Conservation (phyloP, 2,888 invertebrate species). For the Pammene aurita region DNA sequence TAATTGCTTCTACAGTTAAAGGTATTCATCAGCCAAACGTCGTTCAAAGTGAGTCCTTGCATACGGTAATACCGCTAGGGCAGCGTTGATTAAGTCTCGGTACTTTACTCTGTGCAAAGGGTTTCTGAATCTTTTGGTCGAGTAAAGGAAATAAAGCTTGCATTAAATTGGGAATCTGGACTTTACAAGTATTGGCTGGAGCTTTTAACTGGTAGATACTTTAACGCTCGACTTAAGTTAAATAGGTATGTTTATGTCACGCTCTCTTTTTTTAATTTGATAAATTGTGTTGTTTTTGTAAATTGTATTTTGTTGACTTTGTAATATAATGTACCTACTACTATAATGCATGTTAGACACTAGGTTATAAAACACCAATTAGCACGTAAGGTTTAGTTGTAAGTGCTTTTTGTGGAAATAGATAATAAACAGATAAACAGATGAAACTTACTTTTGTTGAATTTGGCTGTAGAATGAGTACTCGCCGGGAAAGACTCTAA, state of each 20-base stretch:
- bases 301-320: too few relatives aligned
- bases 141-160: neutral
- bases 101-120: neutral
- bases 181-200: neutral
- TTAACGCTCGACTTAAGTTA: neutral
- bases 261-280: neutral
- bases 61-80: slow-evolving; percentile 17
- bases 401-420: too few relatives aligned
- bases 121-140: neutral
- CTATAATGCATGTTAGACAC: too few relatives aligned
- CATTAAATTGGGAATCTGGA: neutral
- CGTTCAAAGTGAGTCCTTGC: neutral
- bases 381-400: too few relatives aligned
- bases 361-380: too few relatives aligned
- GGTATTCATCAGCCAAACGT: neutral
- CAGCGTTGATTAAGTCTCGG: slow-evolving; percentile 14
- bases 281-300: too few relatives aligned
- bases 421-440: too few relatives aligned
- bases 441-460: too few relatives aligned
- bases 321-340: too few relatives aligned
- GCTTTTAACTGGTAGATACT: neutral
- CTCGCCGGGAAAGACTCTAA: too few relatives aligned
- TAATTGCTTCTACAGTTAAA: too few relatives aligned
- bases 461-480: too few relatives aligned
- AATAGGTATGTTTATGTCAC: neutral